phyloP scores from a whole-genome alignment of 92 coral and sea anemone genomes.

The Paragorgia papillata region DNA sequence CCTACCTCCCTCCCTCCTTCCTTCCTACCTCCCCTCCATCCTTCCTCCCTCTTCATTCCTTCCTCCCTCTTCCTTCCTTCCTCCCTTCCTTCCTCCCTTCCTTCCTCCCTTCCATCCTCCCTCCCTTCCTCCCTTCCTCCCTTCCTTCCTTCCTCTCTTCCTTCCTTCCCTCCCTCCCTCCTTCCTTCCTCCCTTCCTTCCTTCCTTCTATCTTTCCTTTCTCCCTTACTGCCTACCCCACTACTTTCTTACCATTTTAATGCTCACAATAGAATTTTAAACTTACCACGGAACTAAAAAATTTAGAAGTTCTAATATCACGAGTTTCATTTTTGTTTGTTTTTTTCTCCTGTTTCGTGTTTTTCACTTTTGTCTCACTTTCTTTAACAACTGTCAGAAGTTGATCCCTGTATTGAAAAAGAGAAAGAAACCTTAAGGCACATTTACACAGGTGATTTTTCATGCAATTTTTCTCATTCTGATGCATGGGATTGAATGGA shows the following conservation, averaged over 20 bases:
- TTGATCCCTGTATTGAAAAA: conserved; percentile 3
- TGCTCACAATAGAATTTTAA: background rate
- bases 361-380: background rate
- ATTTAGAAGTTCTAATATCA: background rate
- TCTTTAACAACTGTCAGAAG: conserved; percentile 14
- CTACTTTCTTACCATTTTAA: background rate
- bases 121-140: background rate
- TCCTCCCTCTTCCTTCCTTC: too few relatives aligned
- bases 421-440: too few relatives aligned
- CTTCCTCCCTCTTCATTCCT: too few relatives aligned
- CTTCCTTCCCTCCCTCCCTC: background rate
- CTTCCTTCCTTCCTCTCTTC: background rate
- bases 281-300: conserved; percentile 8
- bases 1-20: too few relatives aligned
- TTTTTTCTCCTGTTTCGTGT: background rate
- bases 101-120: background rate
- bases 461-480: too few relatives aligned
- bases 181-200: background rate
- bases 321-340: background rate
- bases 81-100: too few relatives aligned
- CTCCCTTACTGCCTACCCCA: background rate
- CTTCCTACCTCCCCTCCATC: too few relatives aligned
- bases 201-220: background rate
- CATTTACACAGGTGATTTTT: too few relatives aligned
- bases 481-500: too few relatives aligned